Conservation (phyloP, 35 echinoderm and acorn worm species). For the Holothuria glaberrima region DNA sequence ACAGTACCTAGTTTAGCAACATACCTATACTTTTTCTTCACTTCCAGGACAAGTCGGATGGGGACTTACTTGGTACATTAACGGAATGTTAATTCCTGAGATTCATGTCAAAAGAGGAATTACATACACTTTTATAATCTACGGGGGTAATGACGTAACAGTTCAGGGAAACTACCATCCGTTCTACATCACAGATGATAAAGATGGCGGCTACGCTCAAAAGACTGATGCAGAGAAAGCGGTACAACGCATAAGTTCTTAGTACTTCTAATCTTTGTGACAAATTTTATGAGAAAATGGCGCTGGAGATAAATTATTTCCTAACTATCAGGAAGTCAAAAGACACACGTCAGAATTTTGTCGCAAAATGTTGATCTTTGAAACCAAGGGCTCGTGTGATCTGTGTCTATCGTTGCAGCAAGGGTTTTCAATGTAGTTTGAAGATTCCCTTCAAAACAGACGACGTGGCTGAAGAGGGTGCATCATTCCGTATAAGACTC, state of each 20-base stretch:
- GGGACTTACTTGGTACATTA: constrained; percentile 90
- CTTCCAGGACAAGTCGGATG: constrained; percentile 68
- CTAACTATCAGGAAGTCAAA: neutral
- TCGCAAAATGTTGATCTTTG: neutral
- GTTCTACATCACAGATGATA: constrained; percentile 86
- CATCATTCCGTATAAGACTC: no score
- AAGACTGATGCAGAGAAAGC: constrained; percentile 66
- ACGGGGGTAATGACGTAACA: constrained; percentile 58
- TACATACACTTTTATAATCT: constrained; percentile 73
- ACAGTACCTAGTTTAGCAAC: neutral
- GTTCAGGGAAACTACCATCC: constrained; percentile 69
- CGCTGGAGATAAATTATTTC: neutral
- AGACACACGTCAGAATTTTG: neutral
- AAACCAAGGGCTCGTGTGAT: neutral
- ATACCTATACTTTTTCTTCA: neutral
- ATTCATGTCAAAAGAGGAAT: constrained; percentile 51
- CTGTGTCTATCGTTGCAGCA: no score
- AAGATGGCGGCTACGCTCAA: constrained; percentile 74
- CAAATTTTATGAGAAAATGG: neutral
- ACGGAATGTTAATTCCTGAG: constrained; percentile 69
- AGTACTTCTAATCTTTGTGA: neutral
- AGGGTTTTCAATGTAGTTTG: no score
- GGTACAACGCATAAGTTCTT: constrained; percentile 30
- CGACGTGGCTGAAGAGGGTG: neutral
- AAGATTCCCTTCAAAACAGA: no score